Conservation (phyloP, 1,140 invertebrate genomes). For the Rhopalosiphum padi region DNA sequence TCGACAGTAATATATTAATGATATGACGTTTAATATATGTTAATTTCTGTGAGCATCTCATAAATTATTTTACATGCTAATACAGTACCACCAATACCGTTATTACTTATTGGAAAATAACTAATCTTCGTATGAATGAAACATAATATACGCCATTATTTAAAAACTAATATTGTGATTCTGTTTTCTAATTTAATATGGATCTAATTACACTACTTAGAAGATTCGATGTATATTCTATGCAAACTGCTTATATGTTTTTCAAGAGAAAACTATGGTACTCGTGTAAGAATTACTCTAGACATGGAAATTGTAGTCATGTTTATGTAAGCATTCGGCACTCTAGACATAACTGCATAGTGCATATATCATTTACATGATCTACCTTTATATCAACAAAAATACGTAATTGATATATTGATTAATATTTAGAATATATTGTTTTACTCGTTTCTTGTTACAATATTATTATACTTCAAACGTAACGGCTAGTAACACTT, state of each 20-base stretch:
- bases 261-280: neutral
- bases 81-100: neutral
- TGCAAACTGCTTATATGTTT: neutral
- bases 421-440: neutral
- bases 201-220: neutral
- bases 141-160: neutral
- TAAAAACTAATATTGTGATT: neutral
- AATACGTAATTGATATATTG: constrained; percentile 13
- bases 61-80: neutral
- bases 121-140: neutral
- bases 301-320: neutral
- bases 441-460: neutral
- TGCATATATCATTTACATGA: neutral
- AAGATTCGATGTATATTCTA: neutral
- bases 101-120: neutral
- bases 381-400: neutral
- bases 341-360: neutral
- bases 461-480: neutral
- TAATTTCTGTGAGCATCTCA: neutral
- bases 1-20: neutral
- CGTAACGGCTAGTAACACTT: neutral
- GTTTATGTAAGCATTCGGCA: neutral
- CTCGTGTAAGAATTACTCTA: neutral
- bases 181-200: neutral
- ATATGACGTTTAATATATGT: neutral